Evolutionary conservation across 2,888 invertebrate species (phyloP), one percentile per base, ranked within the genome.

Genomic region (Oasisia sp.): DNA sequence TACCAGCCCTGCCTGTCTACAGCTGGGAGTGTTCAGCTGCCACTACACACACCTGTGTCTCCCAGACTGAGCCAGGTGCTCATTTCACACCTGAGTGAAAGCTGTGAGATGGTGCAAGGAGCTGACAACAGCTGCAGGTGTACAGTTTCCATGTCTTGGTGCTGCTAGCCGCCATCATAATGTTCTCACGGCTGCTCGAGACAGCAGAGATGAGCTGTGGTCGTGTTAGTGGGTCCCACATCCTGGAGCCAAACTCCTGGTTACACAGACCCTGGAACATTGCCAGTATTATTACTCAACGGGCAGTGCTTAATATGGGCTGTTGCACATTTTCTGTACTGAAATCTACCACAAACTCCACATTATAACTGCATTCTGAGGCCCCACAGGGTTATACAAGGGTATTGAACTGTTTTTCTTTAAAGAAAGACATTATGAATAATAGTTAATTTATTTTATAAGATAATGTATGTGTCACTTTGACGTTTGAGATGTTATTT

Each of bases 41-140:
- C 74, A 74, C 74, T 27, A 19, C 1, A 74, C 74, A 74, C 74
- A 74, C 74, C 74, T 74, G 74, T 74, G 74, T 74, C 27, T 74
- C 74, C 4, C 7, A 74, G 3, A 19, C 19, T 74, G 14, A 27
- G 27, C 74, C 74, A 74, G 74, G 74, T 74, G 74, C 27, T 74
- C 74, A 74, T 74, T 74, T 74, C 74, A 74, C 74, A 74, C 74
- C 74, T 74, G 74, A 74, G 74, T 74, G 74, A 74, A 74, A 74
- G 74, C 74, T 74, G 74, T 74, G 27, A 74, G 74, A 7, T 5
- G 27, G 5, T n/a, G 27, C 2, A 74, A 27, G 74, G 5, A 27
- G 74, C 74, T n/a, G 27, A 74, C 27, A 27, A 19, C 74, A 74
- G 74, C 74, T 74, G 74, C 74, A 19, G n/a, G 74, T 74, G n/a